Conservation (phyloP, 2,797 vertebrate genomes). For the Gobio occitaniae region DNA sequence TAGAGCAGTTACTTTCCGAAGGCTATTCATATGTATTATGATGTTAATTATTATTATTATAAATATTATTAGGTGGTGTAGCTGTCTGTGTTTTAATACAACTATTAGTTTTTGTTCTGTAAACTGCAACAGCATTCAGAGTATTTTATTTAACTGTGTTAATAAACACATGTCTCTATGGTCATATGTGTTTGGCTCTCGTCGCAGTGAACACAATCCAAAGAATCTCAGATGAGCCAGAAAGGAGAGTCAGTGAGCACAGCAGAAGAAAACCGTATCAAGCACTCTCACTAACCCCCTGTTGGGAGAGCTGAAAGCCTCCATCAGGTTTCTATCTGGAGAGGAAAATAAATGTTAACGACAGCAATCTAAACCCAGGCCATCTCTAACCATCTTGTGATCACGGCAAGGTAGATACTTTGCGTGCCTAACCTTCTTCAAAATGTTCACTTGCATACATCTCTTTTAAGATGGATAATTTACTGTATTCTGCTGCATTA, state of each 20-base stretch:
- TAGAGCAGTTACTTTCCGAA: background rate
- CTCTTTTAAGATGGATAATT: conserved; percentile 35
- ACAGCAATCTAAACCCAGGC: conserved; percentile 39
- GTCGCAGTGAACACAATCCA: conserved; percentile 36
- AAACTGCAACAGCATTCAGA: background rate
- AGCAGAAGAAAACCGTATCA: conserved; percentile 46
- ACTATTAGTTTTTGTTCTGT: background rate
- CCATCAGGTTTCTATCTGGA: conserved; percentile 48
- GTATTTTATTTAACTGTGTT: background rate
- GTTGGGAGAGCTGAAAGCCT: conserved; percentile 48
- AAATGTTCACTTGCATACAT: conserved; percentile 25
- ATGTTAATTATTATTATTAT: background rate
- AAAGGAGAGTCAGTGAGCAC: conserved; percentile 42
- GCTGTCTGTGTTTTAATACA: background rate
- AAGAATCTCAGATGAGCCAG: conserved; percentile 47
- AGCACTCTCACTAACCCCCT: conserved; percentile 51
- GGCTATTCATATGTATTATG: background rate
- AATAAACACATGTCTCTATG: conserved; percentile 4
- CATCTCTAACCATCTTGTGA: conserved; percentile 19
- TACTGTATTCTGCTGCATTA: conserved; percentile 41
- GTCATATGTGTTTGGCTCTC: conserved; percentile 65
- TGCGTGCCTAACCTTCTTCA: conserved; percentile 31
- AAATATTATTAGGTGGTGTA: background rate
- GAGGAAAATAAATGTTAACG: conserved; percentile 51
- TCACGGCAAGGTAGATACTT: conserved; percentile 1